Percentiles rank a stretch among this genome's conserved stretches.
Evolutionary conservation across 2,113 vertebrate genomes (phyloP).

Genomic region (Podocnemis expansa): DNA sequence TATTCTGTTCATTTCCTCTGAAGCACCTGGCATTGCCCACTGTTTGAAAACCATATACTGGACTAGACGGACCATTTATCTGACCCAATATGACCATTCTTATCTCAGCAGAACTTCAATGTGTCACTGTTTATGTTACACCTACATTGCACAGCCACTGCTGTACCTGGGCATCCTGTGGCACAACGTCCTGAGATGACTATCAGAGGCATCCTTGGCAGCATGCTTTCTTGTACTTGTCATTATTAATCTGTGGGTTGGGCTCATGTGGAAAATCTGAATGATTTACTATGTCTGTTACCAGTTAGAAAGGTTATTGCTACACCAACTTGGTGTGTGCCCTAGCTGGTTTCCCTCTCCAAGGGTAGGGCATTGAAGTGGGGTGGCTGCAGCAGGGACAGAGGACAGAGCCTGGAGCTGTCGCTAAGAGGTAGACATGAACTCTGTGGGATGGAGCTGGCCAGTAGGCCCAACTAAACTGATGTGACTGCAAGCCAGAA

Average conservation of each 20-base stretch:
- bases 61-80: too few species aligned
- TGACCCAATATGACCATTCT: background rate
- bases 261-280: background rate
- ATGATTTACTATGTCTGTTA: background rate
- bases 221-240: too few species aligned
- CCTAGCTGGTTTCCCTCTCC: background rate
- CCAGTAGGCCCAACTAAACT: too few species aligned
- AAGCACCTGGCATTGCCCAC: background rate
- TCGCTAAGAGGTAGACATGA: background rate
- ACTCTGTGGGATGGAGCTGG: background rate
- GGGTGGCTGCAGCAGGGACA: background rate
- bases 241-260: background rate
- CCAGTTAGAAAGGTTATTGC: background rate
- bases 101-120: background rate
- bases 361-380: background rate
- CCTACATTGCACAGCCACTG: background rate
- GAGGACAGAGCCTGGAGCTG: background rate
- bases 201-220: too few species aligned
- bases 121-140: background rate
- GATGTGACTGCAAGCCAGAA: background rate
- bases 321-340: background rate
- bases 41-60: background rate
- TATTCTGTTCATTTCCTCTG: background rate
- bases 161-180: background rate
- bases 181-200: background rate